Base-by-base conservation (phyloP, 1,140 invertebrate species). In the Drosophila chauvacae region DNA sequence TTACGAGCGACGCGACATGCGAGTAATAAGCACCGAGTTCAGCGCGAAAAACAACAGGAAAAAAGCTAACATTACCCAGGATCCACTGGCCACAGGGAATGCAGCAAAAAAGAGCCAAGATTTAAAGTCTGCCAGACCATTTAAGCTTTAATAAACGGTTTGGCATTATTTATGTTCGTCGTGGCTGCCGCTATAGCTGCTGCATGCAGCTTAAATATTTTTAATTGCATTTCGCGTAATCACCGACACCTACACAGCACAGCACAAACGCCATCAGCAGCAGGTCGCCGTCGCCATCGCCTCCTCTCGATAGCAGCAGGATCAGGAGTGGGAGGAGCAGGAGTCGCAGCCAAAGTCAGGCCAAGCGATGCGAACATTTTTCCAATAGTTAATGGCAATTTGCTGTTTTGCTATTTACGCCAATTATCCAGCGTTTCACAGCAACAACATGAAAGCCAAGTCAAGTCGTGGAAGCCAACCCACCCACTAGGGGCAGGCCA, bases 361-460 rank as follows among this genome's bases (percentile, higher is more conserved):
- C 47, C 69, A 86, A 87, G 75, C 81, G 84, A 71, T 62, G 77
- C 68, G 77, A 71, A 79, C 85, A 90, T 90, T 90, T 90, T 90
- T 90, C 86, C 85, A 90, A 90, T 90, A 90, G 85, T 90, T 90
- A 90, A 90, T 90, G 85, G 85, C 85, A 90, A 90, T 90, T 90
- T 90, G 85, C 85, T 90, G 85, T 90, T 90, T 90, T 90, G 85
- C 85, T 90, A 90, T 90, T 90, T 90, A 90, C 85, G 85, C 85
- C 85, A 90, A 90, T 90, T 90, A 90, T 90, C 81, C 85, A 71
- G 85, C 85, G 76, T 81, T 88, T 80, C 57, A 59, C 84, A 87
- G 68, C 69, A 90, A 78, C 77, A 88, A 74, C 84, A 82, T 45
- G 59, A 78, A 80, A 80, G 77, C 69, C 72, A 68, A 68, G 76